These are phyloP conservation scores for Bombus confusus DNA, from an alignment of 1,140 invertebrate genomes.

Conservation along the genomic window DNA sequence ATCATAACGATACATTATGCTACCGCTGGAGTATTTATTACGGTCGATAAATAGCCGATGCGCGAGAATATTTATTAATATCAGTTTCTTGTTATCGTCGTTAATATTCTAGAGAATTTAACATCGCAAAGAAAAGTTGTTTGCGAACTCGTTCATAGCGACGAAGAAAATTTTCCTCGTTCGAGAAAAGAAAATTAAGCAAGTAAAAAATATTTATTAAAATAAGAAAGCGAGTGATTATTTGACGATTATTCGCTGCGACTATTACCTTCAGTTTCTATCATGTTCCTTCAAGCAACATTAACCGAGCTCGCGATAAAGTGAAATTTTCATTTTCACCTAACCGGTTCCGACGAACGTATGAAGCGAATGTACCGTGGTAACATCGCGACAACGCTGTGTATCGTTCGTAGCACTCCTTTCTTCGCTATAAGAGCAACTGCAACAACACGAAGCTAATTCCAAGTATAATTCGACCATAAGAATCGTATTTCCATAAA, in stretches of 20 bases:
- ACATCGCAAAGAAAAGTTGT: not conserved
- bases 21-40: not conserved
- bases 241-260: not conserved
- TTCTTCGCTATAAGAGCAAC: too few species aligned
- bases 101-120: not conserved
- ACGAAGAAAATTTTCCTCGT: not conserved
- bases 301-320: not conserved
- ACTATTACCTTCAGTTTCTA: not conserved
- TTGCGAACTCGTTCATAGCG: not conserved
- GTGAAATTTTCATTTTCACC: constrained; percentile 54
- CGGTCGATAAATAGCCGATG: too few species aligned
- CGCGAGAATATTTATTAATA: too few species aligned
- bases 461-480: not conserved
- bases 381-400: not conserved
- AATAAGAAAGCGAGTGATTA: not conserved
- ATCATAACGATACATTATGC: not conserved
- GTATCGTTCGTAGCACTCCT: not conserved
- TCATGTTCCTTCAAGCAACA: not conserved
- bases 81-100: too few species aligned
- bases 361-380: not conserved
- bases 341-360: constrained; percentile 3
- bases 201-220: not conserved
- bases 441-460: fast-evolving
- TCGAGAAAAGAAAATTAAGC: not conserved
- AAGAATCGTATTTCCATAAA: not conserved